Evolutionary conservation across 1,140 invertebrate genomes (phyloP).

Genomic region (Paraescarpia echinospica): DNA sequence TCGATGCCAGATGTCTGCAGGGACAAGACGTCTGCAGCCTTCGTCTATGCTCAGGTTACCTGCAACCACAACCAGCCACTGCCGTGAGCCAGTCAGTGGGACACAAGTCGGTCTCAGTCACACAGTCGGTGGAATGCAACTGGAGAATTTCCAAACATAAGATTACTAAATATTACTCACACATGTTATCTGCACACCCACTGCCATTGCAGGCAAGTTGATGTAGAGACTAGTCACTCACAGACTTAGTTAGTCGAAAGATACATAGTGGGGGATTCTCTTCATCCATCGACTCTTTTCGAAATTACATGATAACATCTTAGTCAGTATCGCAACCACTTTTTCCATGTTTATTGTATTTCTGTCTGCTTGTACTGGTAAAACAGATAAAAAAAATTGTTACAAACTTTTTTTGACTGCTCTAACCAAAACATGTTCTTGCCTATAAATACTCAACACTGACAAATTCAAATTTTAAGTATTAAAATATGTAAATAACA

Average conservation of each 20-base stretch:
- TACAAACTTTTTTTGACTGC: too few species aligned
- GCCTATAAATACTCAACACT: too few species aligned
- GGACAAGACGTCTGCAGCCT: conserved; percentile 58
- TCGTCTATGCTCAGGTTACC: conserved; percentile 50
- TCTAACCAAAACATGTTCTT: too few species aligned
- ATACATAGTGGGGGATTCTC: neutral
- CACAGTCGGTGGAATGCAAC: neutral
- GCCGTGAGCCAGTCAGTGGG: too few species aligned
- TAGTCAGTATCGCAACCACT: neutral
- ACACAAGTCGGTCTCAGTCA: too few species aligned
- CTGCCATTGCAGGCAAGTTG: neutral
- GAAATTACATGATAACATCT: neutral
- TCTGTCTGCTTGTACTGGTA: too few species aligned
- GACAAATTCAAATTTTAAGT: too few species aligned
- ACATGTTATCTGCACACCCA: neutral
- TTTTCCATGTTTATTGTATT: too few species aligned
- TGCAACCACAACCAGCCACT: conserved; percentile 26
- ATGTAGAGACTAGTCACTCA: neutral
- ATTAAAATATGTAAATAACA: too few species aligned
- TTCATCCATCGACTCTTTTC: neutral
- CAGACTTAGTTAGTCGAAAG: neutral
- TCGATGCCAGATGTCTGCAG: conserved; percentile 61
- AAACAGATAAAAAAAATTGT: too few species aligned
- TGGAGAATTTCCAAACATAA: neutral
- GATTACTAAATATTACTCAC: neutral